These are phyloP conservation scores for Penaeus chinensis DNA, from an alignment of 1,140 invertebrate genomes.

Conservation along the genomic window DNA sequence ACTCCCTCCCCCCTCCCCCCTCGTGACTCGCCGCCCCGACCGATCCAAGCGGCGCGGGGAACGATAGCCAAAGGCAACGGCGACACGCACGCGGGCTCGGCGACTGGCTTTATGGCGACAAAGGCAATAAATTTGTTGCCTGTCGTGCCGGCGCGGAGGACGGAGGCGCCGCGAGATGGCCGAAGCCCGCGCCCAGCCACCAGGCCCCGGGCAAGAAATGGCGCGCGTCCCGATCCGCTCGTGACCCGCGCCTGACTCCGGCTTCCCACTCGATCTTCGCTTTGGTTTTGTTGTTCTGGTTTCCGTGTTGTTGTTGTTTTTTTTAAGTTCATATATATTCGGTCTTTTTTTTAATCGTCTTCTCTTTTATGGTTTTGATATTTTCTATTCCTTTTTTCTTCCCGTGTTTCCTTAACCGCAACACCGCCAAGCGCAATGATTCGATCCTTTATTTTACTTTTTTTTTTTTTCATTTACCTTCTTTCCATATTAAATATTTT, in stretches of 20 bases:
- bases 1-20: background rate
- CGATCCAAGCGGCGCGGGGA: slow-evolving; percentile 46
- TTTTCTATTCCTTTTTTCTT: too few relatives aligned
- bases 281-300: background rate
- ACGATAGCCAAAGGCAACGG: slow-evolving; percentile 56
- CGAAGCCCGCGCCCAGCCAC: slow-evolving; percentile 53
- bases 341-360: too few relatives aligned
- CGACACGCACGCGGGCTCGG: slow-evolving; percentile 52
- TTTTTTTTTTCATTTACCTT: too few relatives aligned
- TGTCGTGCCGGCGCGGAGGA: slow-evolving; percentile 60
- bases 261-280: slow-evolving; percentile 21
- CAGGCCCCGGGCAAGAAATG: slow-evolving; percentile 59
- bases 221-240: slow-evolving; percentile 51
- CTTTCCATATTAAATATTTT: too few relatives aligned
- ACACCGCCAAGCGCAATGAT: too few relatives aligned
- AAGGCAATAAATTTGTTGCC: slow-evolving; percentile 62
- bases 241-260: slow-evolving; percentile 21
- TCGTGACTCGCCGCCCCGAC: slow-evolving; percentile 22
- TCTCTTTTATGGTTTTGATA: too few relatives aligned
- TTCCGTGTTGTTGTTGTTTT: background rate
- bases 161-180: slow-evolving; percentile 58
- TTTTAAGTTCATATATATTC: too few relatives aligned
- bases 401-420: too few relatives aligned
- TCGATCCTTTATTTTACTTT: too few relatives aligned
- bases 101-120: slow-evolving; percentile 61